These are phyloP conservation scores for Eucriotettix oculatus DNA, from an alignment of 2,888 invertebrate genomes.

Conservation along the genomic window DNA sequence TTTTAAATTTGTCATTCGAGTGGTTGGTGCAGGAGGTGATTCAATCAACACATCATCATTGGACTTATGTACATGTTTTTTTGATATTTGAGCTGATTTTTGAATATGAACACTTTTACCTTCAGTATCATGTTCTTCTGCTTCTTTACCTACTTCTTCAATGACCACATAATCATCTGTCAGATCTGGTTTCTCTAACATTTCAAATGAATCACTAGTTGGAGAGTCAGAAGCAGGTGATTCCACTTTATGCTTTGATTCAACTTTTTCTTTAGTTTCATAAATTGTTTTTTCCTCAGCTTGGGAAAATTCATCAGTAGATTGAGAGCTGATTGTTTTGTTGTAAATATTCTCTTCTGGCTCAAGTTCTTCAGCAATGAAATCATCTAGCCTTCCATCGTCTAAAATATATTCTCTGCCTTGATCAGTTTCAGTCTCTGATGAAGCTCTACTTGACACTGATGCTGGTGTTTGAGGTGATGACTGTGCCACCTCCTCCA, in stretches of 20 bases:
- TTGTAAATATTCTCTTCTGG: conserved; percentile 16
- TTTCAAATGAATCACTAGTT: conserved; percentile 58
- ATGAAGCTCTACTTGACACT: conserved; percentile 44
- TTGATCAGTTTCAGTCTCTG: conserved; percentile 39
- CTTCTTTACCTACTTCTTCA: conserved; percentile 76
- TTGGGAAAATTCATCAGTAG: conserved; percentile 35
- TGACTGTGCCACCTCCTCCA: conserved; percentile 25
- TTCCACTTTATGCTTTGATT: conserved; percentile 31
- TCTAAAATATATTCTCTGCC: conserved; percentile 41
- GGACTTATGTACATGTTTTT: conserved; percentile 40
- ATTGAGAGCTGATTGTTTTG: conserved; percentile 22
- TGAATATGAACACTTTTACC: conserved; percentile 63
- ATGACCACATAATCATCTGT: conserved; percentile 78
- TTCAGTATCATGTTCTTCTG: conserved; percentile 64
- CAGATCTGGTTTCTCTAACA: conserved; percentile 71
- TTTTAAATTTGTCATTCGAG: conserved; percentile 29
- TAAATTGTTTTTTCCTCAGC: conserved; percentile 40
- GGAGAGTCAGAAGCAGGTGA: conserved; percentile 12
- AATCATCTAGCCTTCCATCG: conserved; percentile 24
- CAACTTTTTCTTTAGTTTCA: conserved; percentile 31
- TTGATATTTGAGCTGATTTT: conserved; percentile 30
- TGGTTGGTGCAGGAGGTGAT: conserved; percentile 45
- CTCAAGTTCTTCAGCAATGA: conserved; percentile 21
- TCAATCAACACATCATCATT: conserved; percentile 47
- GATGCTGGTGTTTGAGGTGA: conserved; percentile 36